Percentiles rank a stretch among this genome's conserved stretches.
Conservation (phyloP, 2,888 invertebrate species). For the Myopa tessellatipennis region DNA sequence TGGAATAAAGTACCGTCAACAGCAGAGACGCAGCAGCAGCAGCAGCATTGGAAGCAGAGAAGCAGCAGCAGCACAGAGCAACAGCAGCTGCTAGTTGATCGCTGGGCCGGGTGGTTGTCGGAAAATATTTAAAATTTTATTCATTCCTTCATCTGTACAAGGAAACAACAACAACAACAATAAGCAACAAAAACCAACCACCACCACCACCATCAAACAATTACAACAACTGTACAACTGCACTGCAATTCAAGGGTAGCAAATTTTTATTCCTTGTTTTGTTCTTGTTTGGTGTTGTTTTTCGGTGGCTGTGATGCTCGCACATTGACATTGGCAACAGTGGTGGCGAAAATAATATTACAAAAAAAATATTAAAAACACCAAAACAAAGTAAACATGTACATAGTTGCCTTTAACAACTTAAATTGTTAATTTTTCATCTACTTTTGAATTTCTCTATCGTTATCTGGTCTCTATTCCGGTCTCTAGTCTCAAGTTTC, state of each 20-base stretch:
- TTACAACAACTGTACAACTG: not conserved
- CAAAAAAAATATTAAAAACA: too few species aligned
- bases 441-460: too few species aligned
- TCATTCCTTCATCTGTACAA: slow-evolving; percentile 10
- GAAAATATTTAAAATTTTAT: slow-evolving; percentile 36
- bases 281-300: not conserved
- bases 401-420: too few species aligned
- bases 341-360: slow-evolving; percentile 25
- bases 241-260: slow-evolving; percentile 22
- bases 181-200: slow-evolving; percentile 6
- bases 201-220: not conserved
- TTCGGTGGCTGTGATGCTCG: not conserved
- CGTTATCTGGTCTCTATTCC: too few species aligned
- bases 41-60: not conserved
- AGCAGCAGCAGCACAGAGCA: not conserved
- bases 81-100: not conserved
- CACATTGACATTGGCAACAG: slow-evolving; percentile 16
- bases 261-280: slow-evolving; percentile 23
- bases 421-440: too few species aligned
- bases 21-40: not conserved
- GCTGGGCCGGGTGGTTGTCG: slow-evolving; percentile 18
- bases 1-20: slow-evolving; percentile 5
- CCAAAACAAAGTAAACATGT: too few species aligned
- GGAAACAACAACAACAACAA: slow-evolving; percentile 3
- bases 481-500: too few species aligned